Conservation (phyloP, 1,140 invertebrate species). For the Drosophila micromelanica region DNA sequence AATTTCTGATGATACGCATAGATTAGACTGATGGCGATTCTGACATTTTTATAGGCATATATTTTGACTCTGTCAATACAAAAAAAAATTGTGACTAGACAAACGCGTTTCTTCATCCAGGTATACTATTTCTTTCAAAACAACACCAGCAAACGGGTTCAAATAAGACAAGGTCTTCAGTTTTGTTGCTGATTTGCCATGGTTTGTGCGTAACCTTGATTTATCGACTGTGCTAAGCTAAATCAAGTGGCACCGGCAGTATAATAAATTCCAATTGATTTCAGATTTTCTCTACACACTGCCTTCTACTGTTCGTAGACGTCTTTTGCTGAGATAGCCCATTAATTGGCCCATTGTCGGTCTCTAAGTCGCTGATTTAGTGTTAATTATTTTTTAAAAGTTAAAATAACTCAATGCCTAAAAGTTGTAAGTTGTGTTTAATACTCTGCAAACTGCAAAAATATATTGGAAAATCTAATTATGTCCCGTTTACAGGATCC, state of each 20-base stretch:
- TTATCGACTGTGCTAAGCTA: background rate
- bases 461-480: background rate
- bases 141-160: background rate
- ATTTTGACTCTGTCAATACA: background rate
- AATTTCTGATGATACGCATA: too few species aligned
- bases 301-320: background rate
- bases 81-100: background rate
- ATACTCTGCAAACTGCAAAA: background rate
- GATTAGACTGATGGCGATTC: background rate
- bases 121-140: background rate
- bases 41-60: background rate
- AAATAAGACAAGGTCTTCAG: background rate
- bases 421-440: too few species aligned
- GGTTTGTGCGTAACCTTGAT: slow-evolving; percentile 10
- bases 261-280: background rate
- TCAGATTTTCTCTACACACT: background rate
- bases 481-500: background rate
- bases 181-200: slow-evolving; percentile 1
- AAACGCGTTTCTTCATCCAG: background rate
- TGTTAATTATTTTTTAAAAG: background rate
- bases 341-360: too few species aligned
- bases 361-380: background rate
- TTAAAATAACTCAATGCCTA: too few species aligned
- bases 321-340: background rate
- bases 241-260: background rate